These are phyloP conservation scores for Noctilio leporinus DNA, from an alignment of 2,113 vertebrate genomes.

Conservation along the genomic window DNA sequence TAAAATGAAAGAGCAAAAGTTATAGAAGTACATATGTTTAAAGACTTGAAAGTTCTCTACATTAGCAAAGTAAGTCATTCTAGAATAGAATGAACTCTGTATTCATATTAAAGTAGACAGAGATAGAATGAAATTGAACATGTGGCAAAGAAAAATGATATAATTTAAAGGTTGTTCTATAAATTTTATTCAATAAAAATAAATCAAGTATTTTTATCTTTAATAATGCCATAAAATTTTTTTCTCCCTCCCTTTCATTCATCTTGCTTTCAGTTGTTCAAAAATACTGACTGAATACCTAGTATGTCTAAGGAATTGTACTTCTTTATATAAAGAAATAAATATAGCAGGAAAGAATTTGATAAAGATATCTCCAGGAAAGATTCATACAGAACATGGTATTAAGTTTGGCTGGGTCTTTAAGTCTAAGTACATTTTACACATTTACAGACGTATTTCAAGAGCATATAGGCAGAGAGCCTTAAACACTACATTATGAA, in stretches of 20 bases:
- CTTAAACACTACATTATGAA: neutral
- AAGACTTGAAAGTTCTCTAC: neutral
- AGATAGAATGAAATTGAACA: neutral
- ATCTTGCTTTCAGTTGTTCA: neutral
- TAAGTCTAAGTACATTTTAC: neutral
- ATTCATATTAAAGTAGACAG: neutral
- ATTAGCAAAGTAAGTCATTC: neutral
- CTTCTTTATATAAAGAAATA: neutral
- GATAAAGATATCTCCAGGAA: neutral
- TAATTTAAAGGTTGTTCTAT: neutral
- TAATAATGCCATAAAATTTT: neutral
- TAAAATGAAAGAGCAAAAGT: neutral
- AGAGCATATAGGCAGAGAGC: neutral
- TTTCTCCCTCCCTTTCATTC: neutral
- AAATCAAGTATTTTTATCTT: neutral
- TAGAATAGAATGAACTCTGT: neutral
- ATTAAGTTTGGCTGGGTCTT: neutral
- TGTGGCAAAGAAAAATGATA: neutral
- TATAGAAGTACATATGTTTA: neutral
- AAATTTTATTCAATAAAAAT: neutral
- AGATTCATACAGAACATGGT: neutral
- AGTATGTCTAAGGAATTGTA: neutral
- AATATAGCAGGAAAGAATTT: neutral
- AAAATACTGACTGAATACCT: neutral
- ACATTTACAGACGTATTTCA: neutral